Evolutionary conservation across 2,797 vertebrate species (phyloP).

Genomic region (Pangasius sanitwongsei): DNA sequence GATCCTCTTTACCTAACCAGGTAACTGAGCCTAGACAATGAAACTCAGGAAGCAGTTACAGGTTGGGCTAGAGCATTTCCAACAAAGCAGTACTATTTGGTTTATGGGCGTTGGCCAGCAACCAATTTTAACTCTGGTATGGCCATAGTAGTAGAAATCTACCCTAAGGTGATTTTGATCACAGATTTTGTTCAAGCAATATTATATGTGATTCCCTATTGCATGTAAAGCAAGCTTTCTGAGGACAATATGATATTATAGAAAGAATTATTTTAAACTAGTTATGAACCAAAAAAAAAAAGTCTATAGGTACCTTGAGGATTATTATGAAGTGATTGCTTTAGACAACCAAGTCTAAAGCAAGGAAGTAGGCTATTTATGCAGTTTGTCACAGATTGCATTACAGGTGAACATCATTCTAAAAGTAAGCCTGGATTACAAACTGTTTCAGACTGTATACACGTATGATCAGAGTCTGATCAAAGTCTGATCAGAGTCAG

Average conservation of each 20-base stretch:
- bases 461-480: background rate
- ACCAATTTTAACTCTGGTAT: slow-evolving; percentile 29
- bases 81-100: slow-evolving; percentile 39
- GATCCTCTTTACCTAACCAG: background rate
- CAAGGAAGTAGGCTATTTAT: background rate
- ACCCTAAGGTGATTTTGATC: background rate
- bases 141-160: slow-evolving; percentile 20
- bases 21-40: slow-evolving; percentile 9
- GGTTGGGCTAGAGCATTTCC: background rate
- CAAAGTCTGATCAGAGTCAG: background rate
- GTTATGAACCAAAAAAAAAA: background rate
- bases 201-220: background rate
- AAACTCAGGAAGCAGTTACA: slow-evolving; percentile 23
- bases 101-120: slow-evolving; percentile 54
- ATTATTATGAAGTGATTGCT: background rate
- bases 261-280: background rate
- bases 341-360: background rate
- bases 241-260: background rate
- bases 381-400: background rate
- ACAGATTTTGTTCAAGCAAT: background rate
- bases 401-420: slow-evolving; percentile 5
- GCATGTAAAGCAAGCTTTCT: background rate
- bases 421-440: background rate
- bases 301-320: background rate
- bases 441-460: background rate